Percentiles rank a stretch among this genome's conserved stretches.
Evolutionary conservation across 1,140 invertebrate species (phyloP).

Genomic region (Drosophila guanche): DNA sequence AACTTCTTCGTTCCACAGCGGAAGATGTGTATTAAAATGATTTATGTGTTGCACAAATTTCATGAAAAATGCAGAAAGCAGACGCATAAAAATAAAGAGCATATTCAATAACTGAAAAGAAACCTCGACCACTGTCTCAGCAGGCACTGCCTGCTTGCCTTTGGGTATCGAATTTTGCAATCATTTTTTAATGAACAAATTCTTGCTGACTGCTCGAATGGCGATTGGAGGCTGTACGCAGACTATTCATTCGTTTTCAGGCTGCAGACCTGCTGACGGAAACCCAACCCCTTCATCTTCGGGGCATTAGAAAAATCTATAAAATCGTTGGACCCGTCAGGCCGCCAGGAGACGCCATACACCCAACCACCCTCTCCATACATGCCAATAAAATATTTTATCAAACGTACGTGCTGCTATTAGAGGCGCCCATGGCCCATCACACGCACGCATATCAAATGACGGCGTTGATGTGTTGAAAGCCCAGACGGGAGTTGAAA

Average conservation of each 20-base stretch:
- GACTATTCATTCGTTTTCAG: neutral
- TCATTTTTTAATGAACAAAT: neutral
- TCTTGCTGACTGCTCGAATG: neutral
- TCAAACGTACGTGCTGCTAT: constrained; percentile 79
- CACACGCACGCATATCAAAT: constrained; percentile 77
- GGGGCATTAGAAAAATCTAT: constrained; percentile 70
- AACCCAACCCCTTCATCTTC: constrained; percentile 2
- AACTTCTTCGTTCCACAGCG: constrained; percentile 55
- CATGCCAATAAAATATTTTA: constrained; percentile 82
- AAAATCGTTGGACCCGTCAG: constrained; percentile 66
- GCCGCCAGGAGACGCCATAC: constrained; percentile 5
- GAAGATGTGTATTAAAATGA: constrained; percentile 70
- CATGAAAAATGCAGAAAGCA: constrained; percentile 55
- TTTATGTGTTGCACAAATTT: constrained; percentile 66
- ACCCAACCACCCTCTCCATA: constrained; percentile 17
- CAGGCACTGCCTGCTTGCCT: too few relatives aligned
- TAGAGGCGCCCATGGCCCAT: constrained; percentile 46
- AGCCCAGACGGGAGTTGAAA: constrained; percentile 52
- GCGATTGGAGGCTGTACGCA: neutral
- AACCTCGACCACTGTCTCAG: neutral
- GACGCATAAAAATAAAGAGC: neutral
- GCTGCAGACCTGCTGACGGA: neutral
- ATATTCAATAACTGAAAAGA: constrained; percentile 37
- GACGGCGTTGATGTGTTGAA: constrained; percentile 78
- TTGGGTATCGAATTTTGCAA: neutral